Evolutionary conservation across 1,140 invertebrate genomes (phyloP).

Genomic region (Drosophila lowei): DNA sequence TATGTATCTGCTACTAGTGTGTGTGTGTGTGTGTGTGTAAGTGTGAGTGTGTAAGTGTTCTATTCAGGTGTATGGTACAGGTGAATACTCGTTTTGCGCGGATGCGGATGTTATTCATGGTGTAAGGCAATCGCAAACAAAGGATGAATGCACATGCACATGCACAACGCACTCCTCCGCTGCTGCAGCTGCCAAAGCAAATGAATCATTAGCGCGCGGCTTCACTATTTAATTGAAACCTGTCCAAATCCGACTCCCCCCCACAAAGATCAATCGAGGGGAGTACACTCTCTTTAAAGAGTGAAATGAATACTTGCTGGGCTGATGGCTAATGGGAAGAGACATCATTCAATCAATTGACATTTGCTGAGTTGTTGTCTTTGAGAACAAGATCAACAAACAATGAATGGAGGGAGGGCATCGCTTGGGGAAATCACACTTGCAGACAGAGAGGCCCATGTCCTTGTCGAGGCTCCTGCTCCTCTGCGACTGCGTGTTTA

Average conservation of each 20-base stretch:
- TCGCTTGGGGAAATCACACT: constrained; percentile 25
- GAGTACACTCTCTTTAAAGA: not conserved
- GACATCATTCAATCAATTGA: constrained; percentile 31
- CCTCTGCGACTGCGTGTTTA: constrained; percentile 47
- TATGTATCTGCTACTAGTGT: too few relatives aligned
- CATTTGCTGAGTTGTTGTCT: constrained; percentile 15
- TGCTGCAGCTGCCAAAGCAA: not conserved
- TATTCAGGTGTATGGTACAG: too few relatives aligned
- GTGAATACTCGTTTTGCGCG: too few relatives aligned
- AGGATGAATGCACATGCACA: constrained; percentile 8
- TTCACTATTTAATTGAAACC: not conserved
- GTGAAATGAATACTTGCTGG: too few relatives aligned
- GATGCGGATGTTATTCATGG: too few relatives aligned
- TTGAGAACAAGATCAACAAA: constrained; percentile 36
- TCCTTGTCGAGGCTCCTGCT: constrained; percentile 8
- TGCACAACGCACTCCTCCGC: constrained; percentile 1
- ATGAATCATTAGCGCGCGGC: constrained; percentile 17
- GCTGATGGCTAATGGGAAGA: constrained; percentile 10
- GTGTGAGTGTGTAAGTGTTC: not conserved
- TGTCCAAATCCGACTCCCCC: too few relatives aligned
- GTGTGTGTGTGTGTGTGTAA: constrained; percentile 8
- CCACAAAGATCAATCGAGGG: constrained; percentile 38
- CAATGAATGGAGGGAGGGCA: constrained; percentile 7
- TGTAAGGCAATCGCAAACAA: constrained; percentile 5
- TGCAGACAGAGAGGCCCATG: constrained; percentile 11